Percentiles rank a stretch among this genome's conserved stretches.
These are phyloP conservation scores for Actinostola sp. DNA, from an alignment of 92 coral and sea anemone genomes.

Conservation along the genomic window DNA sequence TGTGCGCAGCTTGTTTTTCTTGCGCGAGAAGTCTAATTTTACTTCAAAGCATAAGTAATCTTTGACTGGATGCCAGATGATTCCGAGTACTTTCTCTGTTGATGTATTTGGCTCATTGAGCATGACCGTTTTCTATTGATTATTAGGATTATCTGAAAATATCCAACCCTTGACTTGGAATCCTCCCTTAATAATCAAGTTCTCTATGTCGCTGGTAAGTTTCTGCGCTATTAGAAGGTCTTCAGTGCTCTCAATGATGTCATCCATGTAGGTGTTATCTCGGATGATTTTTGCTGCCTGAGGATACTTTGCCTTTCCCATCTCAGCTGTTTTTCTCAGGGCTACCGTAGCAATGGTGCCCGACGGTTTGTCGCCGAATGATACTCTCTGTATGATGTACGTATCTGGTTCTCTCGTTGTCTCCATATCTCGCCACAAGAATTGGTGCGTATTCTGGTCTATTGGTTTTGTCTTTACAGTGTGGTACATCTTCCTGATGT, in stretches of 20 bases:
- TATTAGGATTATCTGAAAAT: conserved; percentile 1
- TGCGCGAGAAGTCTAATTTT: conserved; percentile 20
- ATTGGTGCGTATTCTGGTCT: conserved; percentile 58
- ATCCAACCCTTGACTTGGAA: conserved; percentile 59
- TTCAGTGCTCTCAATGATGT: conserved; percentile 10
- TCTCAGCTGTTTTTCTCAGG: conserved; percentile 46
- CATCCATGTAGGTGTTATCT: conserved; percentile 36
- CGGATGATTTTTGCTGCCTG: conserved; percentile 27
- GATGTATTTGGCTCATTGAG: neutral
- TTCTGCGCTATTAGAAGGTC: neutral
- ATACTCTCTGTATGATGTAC: conserved; percentile 44
- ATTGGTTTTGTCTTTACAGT: conserved; percentile 32
- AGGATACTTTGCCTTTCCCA: conserved; percentile 15
- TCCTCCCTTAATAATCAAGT: conserved; percentile 37
- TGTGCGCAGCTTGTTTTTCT: conserved; percentile 5
- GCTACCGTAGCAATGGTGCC: conserved; percentile 59
- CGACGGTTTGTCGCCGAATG: conserved; percentile 57
- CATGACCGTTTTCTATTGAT: neutral
- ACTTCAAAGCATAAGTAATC: conserved; percentile 45
- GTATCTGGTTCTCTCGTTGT: conserved; percentile 39
- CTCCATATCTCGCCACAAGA: conserved; percentile 54
- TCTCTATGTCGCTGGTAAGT: conserved; percentile 31
- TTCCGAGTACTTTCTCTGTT: conserved; percentile 47
- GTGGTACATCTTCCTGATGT: too few relatives aligned
- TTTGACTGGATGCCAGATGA: conserved; percentile 26